Evolutionary conservation across 1,140 invertebrate species (phyloP).

Genomic region (Micrasema longulum): DNA sequence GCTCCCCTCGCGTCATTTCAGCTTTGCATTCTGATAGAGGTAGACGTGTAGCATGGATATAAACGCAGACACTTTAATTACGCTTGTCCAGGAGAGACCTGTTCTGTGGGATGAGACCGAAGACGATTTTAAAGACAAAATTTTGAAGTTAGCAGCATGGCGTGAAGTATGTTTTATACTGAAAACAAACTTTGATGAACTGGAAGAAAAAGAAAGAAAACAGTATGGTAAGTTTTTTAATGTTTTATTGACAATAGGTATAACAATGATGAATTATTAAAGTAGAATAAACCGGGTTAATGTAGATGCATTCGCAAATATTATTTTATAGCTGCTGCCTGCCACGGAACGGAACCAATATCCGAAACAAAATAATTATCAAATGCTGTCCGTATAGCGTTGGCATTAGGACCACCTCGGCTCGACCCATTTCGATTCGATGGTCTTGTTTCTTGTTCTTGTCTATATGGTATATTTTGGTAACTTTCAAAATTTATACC

Average conservation of each 20-base stretch:
- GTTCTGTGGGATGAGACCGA: no score
- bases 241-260: conserved; percentile 51
- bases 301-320: conserved; percentile 48
- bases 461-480: not conserved
- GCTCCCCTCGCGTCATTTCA: no score
- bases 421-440: not conserved
- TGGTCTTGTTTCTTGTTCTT: no score
- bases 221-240: conserved; percentile 44
- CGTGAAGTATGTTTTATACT: not conserved
- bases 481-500: conserved; percentile 1
- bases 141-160: no score
- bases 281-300: no score
- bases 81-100: no score
- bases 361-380: no score
- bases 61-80: no score
- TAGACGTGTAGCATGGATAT: no score
- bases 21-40: no score
- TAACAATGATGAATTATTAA: no score
- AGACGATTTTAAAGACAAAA: no score
- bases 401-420: not conserved
- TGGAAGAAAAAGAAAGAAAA: conserved; percentile 39
- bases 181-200: not conserved
- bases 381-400: not conserved
- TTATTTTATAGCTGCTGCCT: conserved; percentile 38
- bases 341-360: conserved; percentile 1